Conservation (phyloP, 2,113 vertebrate genomes). For the Ivindomyrus marchei region DNA sequence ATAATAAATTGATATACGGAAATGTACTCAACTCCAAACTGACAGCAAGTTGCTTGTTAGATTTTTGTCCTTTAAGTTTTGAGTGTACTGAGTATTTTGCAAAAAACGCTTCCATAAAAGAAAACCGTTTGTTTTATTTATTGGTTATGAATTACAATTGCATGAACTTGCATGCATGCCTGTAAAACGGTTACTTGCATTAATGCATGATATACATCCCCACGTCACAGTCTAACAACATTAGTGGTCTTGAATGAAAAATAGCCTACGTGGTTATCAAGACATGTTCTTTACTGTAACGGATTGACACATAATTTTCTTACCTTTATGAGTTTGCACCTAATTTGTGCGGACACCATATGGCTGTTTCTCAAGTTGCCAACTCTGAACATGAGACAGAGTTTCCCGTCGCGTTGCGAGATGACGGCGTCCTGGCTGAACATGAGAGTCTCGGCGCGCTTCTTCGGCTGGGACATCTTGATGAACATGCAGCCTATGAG, state of each 20-base stretch:
- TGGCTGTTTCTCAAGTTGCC: slow-evolving; percentile 84
- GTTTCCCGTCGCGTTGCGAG: slow-evolving; percentile 75
- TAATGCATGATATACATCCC: neutral
- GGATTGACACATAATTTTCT: neutral
- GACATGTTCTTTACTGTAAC: neutral
- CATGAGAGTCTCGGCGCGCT: slow-evolving; percentile 82
- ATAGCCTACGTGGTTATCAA: neutral
- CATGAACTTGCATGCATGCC: neutral
- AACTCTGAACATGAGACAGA: slow-evolving; percentile 83
- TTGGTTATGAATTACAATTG: neutral
- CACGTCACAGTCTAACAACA: neutral
- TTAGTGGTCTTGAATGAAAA: neutral
- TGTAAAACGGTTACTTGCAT: neutral
- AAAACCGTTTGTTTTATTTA: neutral
- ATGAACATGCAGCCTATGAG: slow-evolving; percentile 88
- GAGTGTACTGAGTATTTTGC: neutral
- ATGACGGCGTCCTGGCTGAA: slow-evolving; percentile 76
- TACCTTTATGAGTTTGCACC: slow-evolving; percentile 83
- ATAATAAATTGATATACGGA: neutral
- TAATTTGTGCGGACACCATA: slow-evolving; percentile 86
- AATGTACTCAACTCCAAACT: neutral
- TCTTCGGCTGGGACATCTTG: slow-evolving; percentile 88
- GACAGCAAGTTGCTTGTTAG: neutral
- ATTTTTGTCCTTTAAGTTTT: neutral
- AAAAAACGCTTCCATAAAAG: neutral